Conservation (phyloP, 2,113 vertebrate genomes). For the Dinomys branickii region DNA sequence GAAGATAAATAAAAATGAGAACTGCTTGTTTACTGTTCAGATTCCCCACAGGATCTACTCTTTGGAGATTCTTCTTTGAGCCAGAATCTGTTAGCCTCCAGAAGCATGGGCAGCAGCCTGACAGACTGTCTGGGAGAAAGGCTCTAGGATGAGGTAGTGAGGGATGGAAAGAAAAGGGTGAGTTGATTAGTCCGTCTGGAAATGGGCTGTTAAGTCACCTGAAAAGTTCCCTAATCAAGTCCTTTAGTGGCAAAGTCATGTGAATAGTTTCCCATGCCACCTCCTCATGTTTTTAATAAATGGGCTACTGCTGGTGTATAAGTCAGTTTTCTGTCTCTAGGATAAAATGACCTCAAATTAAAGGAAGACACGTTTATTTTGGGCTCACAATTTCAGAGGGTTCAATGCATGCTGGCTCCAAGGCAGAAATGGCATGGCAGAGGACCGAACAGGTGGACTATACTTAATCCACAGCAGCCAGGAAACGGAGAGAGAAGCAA, state of each 20-base stretch:
- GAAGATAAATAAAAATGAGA: background rate
- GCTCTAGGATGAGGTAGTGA: background rate
- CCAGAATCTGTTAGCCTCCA: background rate
- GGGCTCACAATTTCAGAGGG: background rate
- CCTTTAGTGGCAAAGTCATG: background rate
- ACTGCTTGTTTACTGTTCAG: background rate
- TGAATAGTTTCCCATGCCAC: background rate
- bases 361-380: background rate
- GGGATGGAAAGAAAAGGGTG: background rate
- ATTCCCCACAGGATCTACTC: background rate
- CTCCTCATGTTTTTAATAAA: background rate
- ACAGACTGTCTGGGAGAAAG: background rate
- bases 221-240: background rate
- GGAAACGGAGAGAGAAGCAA: background rate
- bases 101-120: fast-evolving
- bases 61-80: background rate
- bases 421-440: background rate
- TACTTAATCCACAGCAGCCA: background rate
- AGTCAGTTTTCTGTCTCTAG: background rate
- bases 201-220: background rate
- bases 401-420: background rate
- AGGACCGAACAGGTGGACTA: background rate
- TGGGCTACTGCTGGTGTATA: background rate
- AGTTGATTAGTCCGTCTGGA: background rate
- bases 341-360: background rate